Base-by-base conservation (phyloP, 2,888 invertebrate species). In the Drosophila mimetica region DNA sequence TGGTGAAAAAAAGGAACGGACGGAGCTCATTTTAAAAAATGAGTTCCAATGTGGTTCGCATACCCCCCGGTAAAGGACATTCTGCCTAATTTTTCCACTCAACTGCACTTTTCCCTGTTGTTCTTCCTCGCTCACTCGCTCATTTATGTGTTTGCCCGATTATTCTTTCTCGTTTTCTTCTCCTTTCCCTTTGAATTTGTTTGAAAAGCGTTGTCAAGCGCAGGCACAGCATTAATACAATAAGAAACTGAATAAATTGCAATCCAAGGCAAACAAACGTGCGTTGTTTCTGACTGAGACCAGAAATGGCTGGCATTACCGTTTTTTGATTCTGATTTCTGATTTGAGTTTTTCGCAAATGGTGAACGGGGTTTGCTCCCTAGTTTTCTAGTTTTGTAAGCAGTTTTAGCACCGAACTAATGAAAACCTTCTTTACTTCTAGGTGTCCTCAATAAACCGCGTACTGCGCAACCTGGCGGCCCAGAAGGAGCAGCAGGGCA, bases 391-490 rank as follows among this genome's bases (percentile, higher is more conserved):
- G n/a, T n/a, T n/a, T n/a, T n/a, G n/a, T n/a, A n/a, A n/a, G n/a
- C n/a, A n/a, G n/a, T n/a, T n/a, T n/a, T n/a, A n/a, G n/a, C n/a
- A n/a, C n/a, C n/a, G n/a, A n/a, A 22, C 5, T 22, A 22, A 22
- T n/a, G 22, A 1, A 1, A 22, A 5, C 5, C 1, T 6, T 22
- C 11, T 11, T 6, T 30, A 14, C 2, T 34, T 54, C 16, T 13
- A 91, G 91, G 91, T 91, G 20, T 91, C 91, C 11, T 91, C 91
- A 9, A 99, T 99, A 92, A 99, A 99, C 93, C 95, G 99, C 79
- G 99, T 99, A 61, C 93, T 99, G 57, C 93, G 99, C 72, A 99
- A 99, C 93, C 93, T 99, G 87, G 98, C 98, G 13, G 97, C 98
- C 41, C 98, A 98, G 92, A 99, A 98, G 92, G 99, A 91, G 52